Percentiles rank a stretch among this genome's conserved stretches.
Conservation (phyloP, 2,888 invertebrate species). For the Phania funesta region DNA sequence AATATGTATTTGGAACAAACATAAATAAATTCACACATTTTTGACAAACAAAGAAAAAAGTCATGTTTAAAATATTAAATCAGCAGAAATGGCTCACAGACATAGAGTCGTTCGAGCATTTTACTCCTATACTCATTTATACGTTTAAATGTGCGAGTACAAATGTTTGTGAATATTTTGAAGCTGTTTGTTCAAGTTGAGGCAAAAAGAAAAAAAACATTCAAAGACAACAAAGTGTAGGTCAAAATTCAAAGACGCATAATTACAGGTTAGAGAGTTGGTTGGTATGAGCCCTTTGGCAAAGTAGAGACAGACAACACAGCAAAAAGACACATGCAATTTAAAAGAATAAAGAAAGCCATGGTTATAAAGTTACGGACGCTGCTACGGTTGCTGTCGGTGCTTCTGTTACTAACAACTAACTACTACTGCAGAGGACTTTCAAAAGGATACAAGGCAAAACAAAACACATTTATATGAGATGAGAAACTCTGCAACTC, state of each 20-base stretch:
- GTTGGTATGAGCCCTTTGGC: slow-evolving; percentile 56
- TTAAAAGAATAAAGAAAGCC: slow-evolving; percentile 1
- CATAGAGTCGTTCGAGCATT: slow-evolving; percentile 4
- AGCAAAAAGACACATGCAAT: slow-evolving; percentile 28
- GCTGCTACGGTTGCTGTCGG: slow-evolving; percentile 27
- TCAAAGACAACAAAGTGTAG: slow-evolving; percentile 69
- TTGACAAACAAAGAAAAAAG: slow-evolving; percentile 58
- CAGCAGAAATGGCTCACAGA: slow-evolving; percentile 47
- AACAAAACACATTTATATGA: slow-evolving; percentile 30
- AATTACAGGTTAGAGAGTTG: slow-evolving; percentile 74
- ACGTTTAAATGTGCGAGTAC: not conserved
- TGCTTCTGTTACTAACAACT: slow-evolving; percentile 48
- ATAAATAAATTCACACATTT: slow-evolving; percentile 60
- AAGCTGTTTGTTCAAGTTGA: slow-evolving; percentile 44
- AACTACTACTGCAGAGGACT: slow-evolving; percentile 40
- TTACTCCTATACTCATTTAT: not conserved
- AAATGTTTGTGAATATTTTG: slow-evolving; percentile 67
- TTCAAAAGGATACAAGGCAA: slow-evolving; percentile 44
- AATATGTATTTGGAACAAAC: slow-evolving; percentile 16
- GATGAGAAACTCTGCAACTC: slow-evolving; percentile 40
- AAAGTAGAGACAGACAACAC: slow-evolving; percentile 41
- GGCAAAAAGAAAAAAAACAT: slow-evolving; percentile 68
- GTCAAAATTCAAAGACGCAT: slow-evolving; percentile 74
- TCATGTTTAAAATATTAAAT: slow-evolving; percentile 51
- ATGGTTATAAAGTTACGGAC: slow-evolving; percentile 28